Percentiles rank a stretch among this genome's conserved stretches.
These are phyloP conservation scores for Phalloptychus januarius DNA, from an alignment of 2,797 vertebrate genomes.

Conservation along the genomic window DNA sequence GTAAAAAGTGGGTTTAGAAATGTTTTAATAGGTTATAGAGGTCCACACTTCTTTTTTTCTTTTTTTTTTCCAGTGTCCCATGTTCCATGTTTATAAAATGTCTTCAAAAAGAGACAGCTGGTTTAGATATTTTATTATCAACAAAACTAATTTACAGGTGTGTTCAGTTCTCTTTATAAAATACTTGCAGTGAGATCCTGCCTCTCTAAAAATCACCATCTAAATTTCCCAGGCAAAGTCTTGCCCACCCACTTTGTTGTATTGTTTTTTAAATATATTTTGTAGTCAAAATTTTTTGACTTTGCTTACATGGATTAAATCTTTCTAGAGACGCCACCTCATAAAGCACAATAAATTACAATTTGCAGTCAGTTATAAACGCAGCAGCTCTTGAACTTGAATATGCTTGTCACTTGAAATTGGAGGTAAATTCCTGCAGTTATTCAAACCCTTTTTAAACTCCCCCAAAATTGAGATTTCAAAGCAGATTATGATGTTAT, in stretches of 20 bases:
- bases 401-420: not conserved
- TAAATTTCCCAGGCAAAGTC: not conserved
- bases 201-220: not conserved
- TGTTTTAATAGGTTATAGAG: not conserved
- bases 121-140: slow-evolving; percentile 8
- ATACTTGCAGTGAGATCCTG: not conserved
- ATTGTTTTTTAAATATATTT: not conserved
- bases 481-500: not conserved
- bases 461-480: not conserved
- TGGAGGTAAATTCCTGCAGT: not conserved
- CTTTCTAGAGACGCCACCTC: not conserved
- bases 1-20: not conserved
- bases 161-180: not conserved
- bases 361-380: not conserved
- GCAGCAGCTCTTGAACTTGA: not conserved
- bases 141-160: not conserved
- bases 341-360: not conserved
- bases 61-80: not conserved
- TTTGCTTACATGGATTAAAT: not conserved
- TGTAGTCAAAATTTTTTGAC: not conserved
- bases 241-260: not conserved
- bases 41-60: not conserved
- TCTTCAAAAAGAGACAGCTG: not conserved
- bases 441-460: not conserved
- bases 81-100: not conserved